Base-by-base conservation (phyloP, 2,888 invertebrate genomes). In the Oligia fasciuncula region DNA sequence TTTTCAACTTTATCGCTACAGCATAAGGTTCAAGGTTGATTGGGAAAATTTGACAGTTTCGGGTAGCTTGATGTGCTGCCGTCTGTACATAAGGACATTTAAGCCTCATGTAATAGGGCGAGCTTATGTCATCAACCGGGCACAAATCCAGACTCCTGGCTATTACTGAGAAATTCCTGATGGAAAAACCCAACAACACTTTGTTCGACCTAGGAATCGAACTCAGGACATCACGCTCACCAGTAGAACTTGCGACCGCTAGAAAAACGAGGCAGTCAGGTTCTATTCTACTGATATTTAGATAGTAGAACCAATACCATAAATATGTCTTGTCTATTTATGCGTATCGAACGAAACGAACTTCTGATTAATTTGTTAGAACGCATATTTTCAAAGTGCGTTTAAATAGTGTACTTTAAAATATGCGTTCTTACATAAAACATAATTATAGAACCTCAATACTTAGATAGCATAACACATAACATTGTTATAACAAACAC, bases 391-490 rank as follows among this genome's bases (percentile, higher is more conserved):
- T 11, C 23, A 69, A 51, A 69, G 19, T 35, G 11, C 35, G 51
- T 23, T 13, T 51, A 19, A 35, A 69, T 29, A 29, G 19, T 14
- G 35, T 23, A 43, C 11, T 40, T 76, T 17, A 72, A 63, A 29
- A 49, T 40, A n/a, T 49, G 11, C 23, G n/a, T 70, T 46, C 19
- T 77, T n/a, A 65, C 75, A 77, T 65, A 76, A 67, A 73, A 57
- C 63, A 73, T 65, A 62, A 2, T 8, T 19, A 29, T 1, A 51
- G 23, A 66, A 77, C 81, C 81, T 78, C 77, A 78, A 73, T 84
- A 87, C 13, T 67, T 72, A 73, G n/a, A 67, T 13, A 72, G 71
- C 75, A 77, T 78, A 80, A 79, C 74, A 73, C 43, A 69, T 70
- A 46, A 35, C 6, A n/a, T 43, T 69, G 67, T 60, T 49, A 54